A percentile compares a stretch with the other conserved stretches of the same genome.
phyloP scores from a whole-genome alignment of 2,888 invertebrate genomes.

The Drosophila longiperda region DNA sequence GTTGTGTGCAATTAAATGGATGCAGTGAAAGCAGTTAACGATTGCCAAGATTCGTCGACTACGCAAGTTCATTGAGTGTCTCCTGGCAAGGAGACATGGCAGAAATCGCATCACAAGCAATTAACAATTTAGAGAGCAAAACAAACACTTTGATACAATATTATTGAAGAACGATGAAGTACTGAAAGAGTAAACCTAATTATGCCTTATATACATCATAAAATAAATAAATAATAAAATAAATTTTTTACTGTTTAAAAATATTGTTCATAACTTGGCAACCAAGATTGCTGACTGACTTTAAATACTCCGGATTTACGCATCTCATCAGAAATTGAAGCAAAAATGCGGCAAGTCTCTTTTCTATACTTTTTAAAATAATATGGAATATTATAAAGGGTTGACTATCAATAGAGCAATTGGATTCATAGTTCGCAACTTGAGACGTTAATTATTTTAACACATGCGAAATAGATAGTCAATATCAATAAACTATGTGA shows the following conservation, averaged over 20 bases:
- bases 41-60: slow-evolving; percentile 38
- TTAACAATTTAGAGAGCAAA: slow-evolving; percentile 47
- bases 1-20: slow-evolving; percentile 26
- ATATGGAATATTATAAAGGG: not conserved
- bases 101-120: slow-evolving; percentile 34
- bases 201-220: too few species aligned
- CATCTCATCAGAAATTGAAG: not conserved
- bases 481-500: not conserved
- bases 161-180: not conserved
- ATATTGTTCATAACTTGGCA: not conserved
- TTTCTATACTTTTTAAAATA: not conserved
- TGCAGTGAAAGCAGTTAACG: slow-evolving; percentile 48
- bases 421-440: not conserved
- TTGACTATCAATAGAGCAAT: not conserved
- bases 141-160: slow-evolving; percentile 18
- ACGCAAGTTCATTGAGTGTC: slow-evolving; percentile 47
- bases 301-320: not conserved
- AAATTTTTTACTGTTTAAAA: too few species aligned
- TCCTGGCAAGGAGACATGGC: slow-evolving; percentile 12
- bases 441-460: not conserved
- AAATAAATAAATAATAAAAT: too few species aligned
- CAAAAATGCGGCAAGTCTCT: not conserved
- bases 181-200: too few species aligned
- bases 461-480: not conserved
- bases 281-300: not conserved